phyloP scores from a whole-genome alignment of 1,140 invertebrate species.

The Drosophila cardini region DNA sequence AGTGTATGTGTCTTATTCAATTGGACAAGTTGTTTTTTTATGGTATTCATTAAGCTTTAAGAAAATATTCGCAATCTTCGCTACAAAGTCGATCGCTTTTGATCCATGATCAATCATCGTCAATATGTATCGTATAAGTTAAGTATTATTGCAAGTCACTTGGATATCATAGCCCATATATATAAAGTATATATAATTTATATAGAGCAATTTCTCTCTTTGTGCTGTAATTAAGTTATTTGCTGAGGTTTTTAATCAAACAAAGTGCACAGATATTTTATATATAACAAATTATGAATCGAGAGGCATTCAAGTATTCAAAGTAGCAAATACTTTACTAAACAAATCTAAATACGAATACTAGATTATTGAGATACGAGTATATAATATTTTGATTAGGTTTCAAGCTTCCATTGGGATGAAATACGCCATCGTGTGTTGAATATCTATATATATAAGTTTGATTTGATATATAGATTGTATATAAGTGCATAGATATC shows the following conservation, averaged over 20 bases:
- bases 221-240: constrained; percentile 47
- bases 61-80: constrained; percentile 50
- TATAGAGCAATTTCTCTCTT: constrained; percentile 15
- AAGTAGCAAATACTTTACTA: constrained; percentile 30
- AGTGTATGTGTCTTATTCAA: constrained; percentile 51
- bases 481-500: constrained; percentile 28
- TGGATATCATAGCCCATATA: constrained; percentile 24
- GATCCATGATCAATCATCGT: constrained; percentile 71
- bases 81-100: constrained; percentile 29
- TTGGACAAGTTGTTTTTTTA: constrained; percentile 73
- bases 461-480: constrained; percentile 15
- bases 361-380: constrained; percentile 12
- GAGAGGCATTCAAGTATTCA: constrained; percentile 38
- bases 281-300: constrained; percentile 60
- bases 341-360: constrained; percentile 26
- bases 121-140: constrained; percentile 34
- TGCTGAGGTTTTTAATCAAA: constrained; percentile 52
- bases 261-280: constrained; percentile 74
- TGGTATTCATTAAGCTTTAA: constrained; percentile 39
- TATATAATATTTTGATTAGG: constrained; percentile 45
- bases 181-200: too few species aligned
- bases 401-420: constrained; percentile 14
- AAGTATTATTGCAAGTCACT: constrained; percentile 55
- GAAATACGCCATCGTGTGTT: constrained; percentile 6
- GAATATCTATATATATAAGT: constrained; percentile 20